These are phyloP conservation scores for Apostichopus leukothele DNA, from an alignment of 53 echinoderm and acorn worm genomes.

Conservation along the genomic window DNA sequence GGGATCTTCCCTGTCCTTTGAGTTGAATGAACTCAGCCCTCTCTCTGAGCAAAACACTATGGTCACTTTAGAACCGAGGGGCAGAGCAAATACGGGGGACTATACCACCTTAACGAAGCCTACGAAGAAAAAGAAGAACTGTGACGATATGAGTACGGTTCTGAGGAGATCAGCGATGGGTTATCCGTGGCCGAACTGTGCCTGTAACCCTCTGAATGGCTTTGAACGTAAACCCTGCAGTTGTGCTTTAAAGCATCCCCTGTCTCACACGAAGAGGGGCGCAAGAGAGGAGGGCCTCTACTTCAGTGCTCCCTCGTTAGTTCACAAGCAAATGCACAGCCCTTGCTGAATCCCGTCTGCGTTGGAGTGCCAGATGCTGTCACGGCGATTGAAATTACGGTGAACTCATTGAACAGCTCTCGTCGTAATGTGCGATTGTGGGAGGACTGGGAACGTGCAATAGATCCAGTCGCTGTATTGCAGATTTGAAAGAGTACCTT, in stretches of 20 bases:
- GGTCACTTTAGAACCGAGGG: neutral
- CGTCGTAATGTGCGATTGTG: neutral
- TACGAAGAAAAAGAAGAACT: neutral
- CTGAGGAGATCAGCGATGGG: slow-evolving; percentile 3
- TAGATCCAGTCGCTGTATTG: neutral
- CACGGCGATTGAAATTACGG: no score
- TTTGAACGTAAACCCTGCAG: slow-evolving; percentile 24
- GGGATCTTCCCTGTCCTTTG: slow-evolving; percentile 21
- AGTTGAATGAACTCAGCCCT: slow-evolving; percentile 3
- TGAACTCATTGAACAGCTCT: neutral
- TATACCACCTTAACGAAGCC: neutral
- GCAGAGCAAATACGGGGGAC: slow-evolving; percentile 39
- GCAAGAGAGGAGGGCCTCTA: neutral
- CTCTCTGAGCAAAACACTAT: neutral
- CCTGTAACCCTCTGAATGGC: slow-evolving; percentile 25
- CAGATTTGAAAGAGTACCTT: no score
- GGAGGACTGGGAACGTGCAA: neutral
- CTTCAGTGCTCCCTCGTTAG: slow-evolving; percentile 43
- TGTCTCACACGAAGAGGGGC: slow-evolving; percentile 3
- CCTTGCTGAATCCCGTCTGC: neutral
- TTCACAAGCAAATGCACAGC: slow-evolving; percentile 1
- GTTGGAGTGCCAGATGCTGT: no score
- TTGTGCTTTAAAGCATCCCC: slow-evolving; percentile 30
- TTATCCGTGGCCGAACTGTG: neutral
- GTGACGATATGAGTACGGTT: neutral